These are phyloP conservation scores for Apotomis turbidana DNA, from an alignment of 2,888 invertebrate genomes.

Conservation along the genomic window DNA sequence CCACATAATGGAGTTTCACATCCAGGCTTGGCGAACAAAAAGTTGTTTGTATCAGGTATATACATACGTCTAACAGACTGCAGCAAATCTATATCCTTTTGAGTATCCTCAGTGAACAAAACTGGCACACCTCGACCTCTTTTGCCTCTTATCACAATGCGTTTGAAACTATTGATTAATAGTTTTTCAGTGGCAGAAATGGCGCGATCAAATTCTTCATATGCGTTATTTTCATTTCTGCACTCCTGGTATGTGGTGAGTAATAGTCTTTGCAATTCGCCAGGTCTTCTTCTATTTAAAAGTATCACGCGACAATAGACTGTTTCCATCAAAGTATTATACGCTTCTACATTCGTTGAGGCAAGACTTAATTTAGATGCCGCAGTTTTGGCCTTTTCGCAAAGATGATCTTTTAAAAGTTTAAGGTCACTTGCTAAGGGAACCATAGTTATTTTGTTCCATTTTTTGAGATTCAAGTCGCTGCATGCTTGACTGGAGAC, in stretches of 20 bases:
- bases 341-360: no score
- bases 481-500: slow-evolving; percentile 40
- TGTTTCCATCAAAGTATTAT: not conserved
- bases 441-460: slow-evolving; percentile 43
- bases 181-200: not conserved
- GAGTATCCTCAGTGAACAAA: no score
- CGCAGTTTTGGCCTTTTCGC: slow-evolving; percentile 30
- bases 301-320: slow-evolving; percentile 8
- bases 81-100: not conserved
- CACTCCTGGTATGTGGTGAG: slow-evolving; percentile 3
- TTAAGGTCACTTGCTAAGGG: slow-evolving; percentile 44
- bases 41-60: slow-evolving; percentile 17
- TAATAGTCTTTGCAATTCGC: slow-evolving; percentile 7
- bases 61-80: slow-evolving; percentile 21
- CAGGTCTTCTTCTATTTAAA: slow-evolving; percentile 26
- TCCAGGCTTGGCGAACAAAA: slow-evolving; percentile 23
- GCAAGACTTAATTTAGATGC: slow-evolving; percentile 9
- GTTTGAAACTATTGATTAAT: slow-evolving; percentile 22
- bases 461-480: slow-evolving; percentile 44
- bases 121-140: no score
- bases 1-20: slow-evolving; percentile 46
- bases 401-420: slow-evolving; percentile 44
- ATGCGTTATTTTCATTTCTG: not conserved
- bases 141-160: slow-evolving; percentile 4
- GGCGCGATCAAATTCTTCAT: slow-evolving; percentile 5